phyloP scores from a whole-genome alignment of 2,113 vertebrate species.

The Rhea pennata region DNA sequence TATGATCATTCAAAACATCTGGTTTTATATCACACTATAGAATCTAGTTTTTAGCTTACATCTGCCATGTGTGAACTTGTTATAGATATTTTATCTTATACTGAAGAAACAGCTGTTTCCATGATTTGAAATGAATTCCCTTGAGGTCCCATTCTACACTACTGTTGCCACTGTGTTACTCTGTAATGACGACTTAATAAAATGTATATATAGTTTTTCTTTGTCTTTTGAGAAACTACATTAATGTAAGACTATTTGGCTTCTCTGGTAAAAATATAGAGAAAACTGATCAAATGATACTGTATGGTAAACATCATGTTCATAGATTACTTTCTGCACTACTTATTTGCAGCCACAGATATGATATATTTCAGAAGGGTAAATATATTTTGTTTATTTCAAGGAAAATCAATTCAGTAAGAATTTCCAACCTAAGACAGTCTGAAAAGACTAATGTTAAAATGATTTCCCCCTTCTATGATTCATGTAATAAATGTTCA shows the following conservation, averaged over 20 bases:
- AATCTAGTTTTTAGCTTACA: constrained; percentile 79
- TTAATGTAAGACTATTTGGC: constrained; percentile 9
- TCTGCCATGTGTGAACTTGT: constrained; percentile 87
- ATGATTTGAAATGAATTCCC: constrained; percentile 81
- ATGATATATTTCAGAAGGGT: constrained; percentile 10
- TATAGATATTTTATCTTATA: constrained; percentile 82
- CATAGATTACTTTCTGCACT: background rate
- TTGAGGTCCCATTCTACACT: constrained; percentile 63
- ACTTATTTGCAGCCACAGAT: background rate
- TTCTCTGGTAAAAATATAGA: constrained; percentile 27
- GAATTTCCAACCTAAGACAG: background rate
- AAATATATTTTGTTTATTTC: background rate
- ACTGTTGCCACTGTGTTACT: constrained; percentile 57
- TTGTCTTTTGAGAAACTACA: constrained; percentile 65
- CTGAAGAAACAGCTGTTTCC: constrained; percentile 83
- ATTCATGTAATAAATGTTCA: background rate
- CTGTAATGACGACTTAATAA: constrained; percentile 68
- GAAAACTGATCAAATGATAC: background rate
- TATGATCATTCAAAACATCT: constrained; percentile 84
- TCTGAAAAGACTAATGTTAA: background rate
- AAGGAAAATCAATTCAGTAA: background rate
- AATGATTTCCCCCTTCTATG: background rate
- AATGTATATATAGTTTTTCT: constrained; percentile 56
- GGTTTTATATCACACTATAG: constrained; percentile 78
- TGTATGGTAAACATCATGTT: background rate